A percentile compares a stretch with the other conserved stretches of the same genome.
phyloP scores from a whole-genome alignment of 2,113 vertebrate genomes.

The Laticauda colubrina region DNA sequence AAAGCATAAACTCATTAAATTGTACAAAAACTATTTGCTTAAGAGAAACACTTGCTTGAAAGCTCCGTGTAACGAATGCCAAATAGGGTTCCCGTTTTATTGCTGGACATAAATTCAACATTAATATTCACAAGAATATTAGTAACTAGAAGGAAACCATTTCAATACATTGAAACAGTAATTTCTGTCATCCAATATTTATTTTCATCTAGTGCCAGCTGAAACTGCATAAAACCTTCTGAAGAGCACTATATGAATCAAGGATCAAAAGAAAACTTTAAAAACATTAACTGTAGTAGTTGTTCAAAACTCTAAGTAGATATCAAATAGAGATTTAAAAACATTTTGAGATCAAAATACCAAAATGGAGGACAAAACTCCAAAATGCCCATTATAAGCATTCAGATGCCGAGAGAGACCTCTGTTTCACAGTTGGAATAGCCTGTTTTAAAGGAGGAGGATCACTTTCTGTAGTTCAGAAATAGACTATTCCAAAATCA shows the following conservation, averaged over 20 bases:
- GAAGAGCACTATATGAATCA: background rate
- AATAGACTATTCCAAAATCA: background rate
- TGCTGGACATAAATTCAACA: background rate
- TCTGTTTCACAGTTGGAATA: background rate
- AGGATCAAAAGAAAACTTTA: background rate
- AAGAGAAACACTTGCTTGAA: conserved; percentile 32
- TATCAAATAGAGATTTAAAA: background rate
- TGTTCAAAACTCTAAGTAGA: background rate
- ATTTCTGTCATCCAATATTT: background rate
- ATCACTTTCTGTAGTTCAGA: background rate
- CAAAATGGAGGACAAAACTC: background rate
- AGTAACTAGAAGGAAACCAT: background rate
- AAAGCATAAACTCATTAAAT: background rate
- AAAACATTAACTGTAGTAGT: background rate
- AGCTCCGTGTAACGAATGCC: background rate
- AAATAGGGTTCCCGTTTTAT: background rate
- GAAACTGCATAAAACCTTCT: background rate
- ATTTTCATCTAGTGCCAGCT: background rate
- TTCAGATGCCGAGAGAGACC: background rate
- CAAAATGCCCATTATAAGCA: background rate
- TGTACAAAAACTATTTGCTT: conserved; percentile 6
- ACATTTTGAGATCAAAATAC: background rate
- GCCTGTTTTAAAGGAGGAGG: background rate
- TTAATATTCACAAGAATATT: background rate
- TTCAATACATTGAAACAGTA: background rate